Conservation (phyloP, 2,113 vertebrate genomes). For the Copsychus sechellarum region DNA sequence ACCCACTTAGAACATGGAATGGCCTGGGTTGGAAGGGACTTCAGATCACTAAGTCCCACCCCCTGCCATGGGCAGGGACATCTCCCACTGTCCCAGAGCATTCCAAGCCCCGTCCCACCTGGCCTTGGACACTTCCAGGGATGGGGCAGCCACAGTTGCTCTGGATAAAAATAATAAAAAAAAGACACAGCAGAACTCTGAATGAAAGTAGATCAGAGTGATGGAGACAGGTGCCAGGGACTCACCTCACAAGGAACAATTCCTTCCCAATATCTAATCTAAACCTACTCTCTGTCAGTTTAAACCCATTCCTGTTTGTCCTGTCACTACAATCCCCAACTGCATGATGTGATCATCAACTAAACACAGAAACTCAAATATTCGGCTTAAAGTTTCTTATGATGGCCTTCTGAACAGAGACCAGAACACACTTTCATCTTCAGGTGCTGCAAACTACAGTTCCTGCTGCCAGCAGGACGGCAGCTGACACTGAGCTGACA, state of each 20-base stretch:
- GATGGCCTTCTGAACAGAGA: not conserved
- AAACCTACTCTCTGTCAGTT: not conserved
- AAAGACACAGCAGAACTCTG: no score
- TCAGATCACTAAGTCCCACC: not conserved
- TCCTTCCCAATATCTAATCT: rapidly evolving
- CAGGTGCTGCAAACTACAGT: not conserved
- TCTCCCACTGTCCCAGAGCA: not conserved
- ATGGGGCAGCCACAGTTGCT: not conserved
- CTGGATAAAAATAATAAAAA: not conserved
- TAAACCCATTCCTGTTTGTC: not conserved
- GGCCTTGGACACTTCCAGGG: not conserved
- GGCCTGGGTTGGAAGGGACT: not conserved
- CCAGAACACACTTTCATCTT: not conserved
- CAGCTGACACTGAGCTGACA: not conserved
- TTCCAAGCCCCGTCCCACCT: rapidly evolving
- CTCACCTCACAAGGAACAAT: rapidly evolving
- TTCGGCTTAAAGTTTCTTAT: not conserved
- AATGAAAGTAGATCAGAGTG: no score
- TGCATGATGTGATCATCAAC: rapidly evolving
- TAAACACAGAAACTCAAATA: not conserved
- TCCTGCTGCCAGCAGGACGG: not conserved
- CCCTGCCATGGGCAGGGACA: not conserved
- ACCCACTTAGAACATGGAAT: rapidly evolving
- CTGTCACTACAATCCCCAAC: not conserved
- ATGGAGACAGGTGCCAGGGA: not conserved